Evolutionary conservation across 2,113 vertebrate genomes (phyloP), one percentile per base, ranked within the genome.

Genomic region (Passerina amoena): DNA sequence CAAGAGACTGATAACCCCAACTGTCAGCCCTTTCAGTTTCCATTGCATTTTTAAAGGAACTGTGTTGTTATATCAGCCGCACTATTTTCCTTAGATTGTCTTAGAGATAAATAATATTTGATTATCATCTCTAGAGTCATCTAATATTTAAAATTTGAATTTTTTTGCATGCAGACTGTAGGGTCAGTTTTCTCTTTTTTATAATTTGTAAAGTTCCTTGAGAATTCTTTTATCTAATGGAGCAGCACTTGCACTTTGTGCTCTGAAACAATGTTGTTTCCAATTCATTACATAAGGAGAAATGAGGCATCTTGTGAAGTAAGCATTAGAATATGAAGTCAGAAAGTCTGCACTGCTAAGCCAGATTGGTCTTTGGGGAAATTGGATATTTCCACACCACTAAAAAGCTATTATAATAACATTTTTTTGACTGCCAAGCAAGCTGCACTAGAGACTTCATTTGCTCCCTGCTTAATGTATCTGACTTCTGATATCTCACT

Each of bases 231-330:
- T 86, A 42, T 78, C 59, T 90, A 83, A 93, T 88, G 68, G 33
- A 90, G 71, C 80, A 77, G 45, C 33, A 57, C 33, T 76, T 79
- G 45, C 40, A 86, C 59, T 81, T 88, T 50, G 22, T 83, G 69
- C 33, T 63, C 17, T 23, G 60, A 88, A 94, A 86, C 68, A 88
- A 38, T 68, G 48, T 71, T 90, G 60, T 84, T 94, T 95, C 86
- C 61, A 57, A 71, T 88, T 89, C 81, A 81, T 79, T 84, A 71
- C 73, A n/a, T 71, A 72, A 69, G 48, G 51, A 92, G 68, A 93
- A 97, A 93, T 86, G 84, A 92, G 80, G 80, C 60, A 48, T 92
- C 83, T 89, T 83, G 40, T 84, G 57, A 92, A 95, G 54, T 64
- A 86, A 91, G 73, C 65, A 68, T 71, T 72, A 72, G 59, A 72